phyloP scores from a whole-genome alignment of 1,140 invertebrate genomes.

The Venturia canescens region DNA sequence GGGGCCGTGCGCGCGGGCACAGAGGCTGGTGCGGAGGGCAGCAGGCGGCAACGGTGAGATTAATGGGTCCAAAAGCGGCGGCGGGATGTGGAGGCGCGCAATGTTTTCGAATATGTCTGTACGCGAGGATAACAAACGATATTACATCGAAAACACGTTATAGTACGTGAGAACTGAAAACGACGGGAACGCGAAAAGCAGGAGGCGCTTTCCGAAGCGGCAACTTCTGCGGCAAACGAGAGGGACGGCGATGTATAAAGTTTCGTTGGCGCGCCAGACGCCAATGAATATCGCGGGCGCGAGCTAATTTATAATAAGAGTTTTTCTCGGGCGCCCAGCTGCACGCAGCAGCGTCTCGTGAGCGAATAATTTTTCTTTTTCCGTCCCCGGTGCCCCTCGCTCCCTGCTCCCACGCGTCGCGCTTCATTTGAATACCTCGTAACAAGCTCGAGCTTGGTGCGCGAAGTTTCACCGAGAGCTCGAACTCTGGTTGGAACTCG shows the following conservation, averaged over 20 bases:
- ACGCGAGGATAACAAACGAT: not conserved
- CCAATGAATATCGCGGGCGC: not conserved
- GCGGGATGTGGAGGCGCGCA: not conserved
- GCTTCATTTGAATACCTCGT: not conserved
- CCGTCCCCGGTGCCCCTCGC: too few species aligned
- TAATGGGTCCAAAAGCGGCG: not conserved
- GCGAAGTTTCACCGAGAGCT: too few species aligned
- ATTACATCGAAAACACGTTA: not conserved
- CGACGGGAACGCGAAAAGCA: too few species aligned
- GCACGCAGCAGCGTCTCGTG: not conserved
- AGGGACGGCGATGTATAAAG: not conserved
- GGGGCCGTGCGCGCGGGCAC: not conserved
- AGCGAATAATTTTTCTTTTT: not conserved
- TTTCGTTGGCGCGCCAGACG: not conserved
- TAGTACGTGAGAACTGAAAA: too few species aligned
- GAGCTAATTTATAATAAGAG: slow-evolving; percentile 8
- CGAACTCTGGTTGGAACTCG: too few species aligned
- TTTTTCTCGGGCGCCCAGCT: slow-evolving; percentile 1
- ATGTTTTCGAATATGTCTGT: too few species aligned
- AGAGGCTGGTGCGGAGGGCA: too few species aligned
- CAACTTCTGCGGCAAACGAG: too few species aligned
- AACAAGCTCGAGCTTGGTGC: not conserved
- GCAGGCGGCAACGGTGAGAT: not conserved
- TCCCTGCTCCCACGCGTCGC: not conserved
- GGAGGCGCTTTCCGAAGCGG: not conserved